A percentile compares a stretch with the other conserved stretches of the same genome.
Conservation (phyloP, 2,113 vertebrate species). For the Atlantisia rogersi region DNA sequence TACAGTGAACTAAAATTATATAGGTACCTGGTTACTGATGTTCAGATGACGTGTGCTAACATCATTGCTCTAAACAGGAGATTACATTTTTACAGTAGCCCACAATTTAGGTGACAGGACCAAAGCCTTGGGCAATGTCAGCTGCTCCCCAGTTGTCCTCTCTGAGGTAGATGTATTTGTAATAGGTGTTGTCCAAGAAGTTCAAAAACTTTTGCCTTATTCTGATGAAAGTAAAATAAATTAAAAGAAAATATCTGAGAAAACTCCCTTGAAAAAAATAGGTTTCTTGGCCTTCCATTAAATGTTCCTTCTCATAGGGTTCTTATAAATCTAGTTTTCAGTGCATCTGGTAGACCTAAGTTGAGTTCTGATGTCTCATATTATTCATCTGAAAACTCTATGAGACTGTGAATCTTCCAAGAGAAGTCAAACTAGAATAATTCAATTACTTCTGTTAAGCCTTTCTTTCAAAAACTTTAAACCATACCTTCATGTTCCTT, state of each 20-base stretch:
- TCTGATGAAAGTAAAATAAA: neutral
- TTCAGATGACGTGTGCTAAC: neutral
- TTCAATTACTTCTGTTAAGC: neutral
- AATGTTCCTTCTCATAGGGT: neutral
- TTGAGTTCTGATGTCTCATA: neutral
- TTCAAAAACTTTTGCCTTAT: neutral
- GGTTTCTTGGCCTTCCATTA: neutral
- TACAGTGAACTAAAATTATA: neutral
- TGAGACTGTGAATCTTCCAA: neutral
- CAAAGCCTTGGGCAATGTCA: neutral
- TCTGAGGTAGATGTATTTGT: neutral
- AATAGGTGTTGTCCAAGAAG: neutral
- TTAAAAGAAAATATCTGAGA: neutral
- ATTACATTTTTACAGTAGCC: neutral
- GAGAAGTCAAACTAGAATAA: neutral
- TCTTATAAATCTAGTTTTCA: neutral
- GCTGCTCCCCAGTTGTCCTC: neutral
- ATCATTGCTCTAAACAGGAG: neutral
- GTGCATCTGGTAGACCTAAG: neutral
- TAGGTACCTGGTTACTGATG: neutral
- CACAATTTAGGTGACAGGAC: neutral
- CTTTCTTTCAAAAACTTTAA: conserved; percentile 1
- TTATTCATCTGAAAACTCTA: neutral
- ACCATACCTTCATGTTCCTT: neutral
- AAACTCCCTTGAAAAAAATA: neutral